These are phyloP conservation scores for Caranx ignobilis DNA, from an alignment of 2,113 vertebrate genomes.

Conservation along the genomic window DNA sequence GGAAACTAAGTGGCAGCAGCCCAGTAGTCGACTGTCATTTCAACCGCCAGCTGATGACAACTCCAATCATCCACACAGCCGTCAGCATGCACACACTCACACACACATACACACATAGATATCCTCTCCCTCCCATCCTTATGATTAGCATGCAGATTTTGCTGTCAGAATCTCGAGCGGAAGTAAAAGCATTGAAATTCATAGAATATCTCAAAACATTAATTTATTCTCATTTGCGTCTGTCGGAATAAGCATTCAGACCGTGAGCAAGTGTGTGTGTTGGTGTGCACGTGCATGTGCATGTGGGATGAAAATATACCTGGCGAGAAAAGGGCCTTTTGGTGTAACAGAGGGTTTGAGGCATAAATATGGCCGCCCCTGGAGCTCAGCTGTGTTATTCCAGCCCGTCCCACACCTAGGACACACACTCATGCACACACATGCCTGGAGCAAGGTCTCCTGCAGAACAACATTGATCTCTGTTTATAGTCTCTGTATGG, in stretches of 20 bases:
- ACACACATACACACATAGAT: slow-evolving; percentile 6
- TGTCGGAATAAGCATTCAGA: slow-evolving; percentile 43
- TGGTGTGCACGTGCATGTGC: slow-evolving; percentile 12
- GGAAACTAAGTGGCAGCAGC: slow-evolving; percentile 80
- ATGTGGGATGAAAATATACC: slow-evolving; percentile 60
- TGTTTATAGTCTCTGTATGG: slow-evolving; percentile 80
- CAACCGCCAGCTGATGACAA: slow-evolving; percentile 77
- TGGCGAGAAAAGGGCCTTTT: slow-evolving; percentile 53
- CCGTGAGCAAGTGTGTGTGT: slow-evolving; percentile 2
- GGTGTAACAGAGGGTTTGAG: slow-evolving; percentile 54
- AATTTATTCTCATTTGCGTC: slow-evolving; percentile 66
- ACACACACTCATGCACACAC: slow-evolving; percentile 57
- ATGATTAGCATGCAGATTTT: slow-evolving; percentile 77
- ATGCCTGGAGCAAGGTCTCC: slow-evolving; percentile 76
- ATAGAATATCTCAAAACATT: slow-evolving; percentile 68
- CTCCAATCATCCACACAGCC: slow-evolving; percentile 72
- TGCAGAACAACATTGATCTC: slow-evolving; percentile 76
- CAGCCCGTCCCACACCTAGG: slow-evolving; percentile 69
- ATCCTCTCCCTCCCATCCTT: slow-evolving; percentile 37
- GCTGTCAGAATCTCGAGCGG: slow-evolving; percentile 64
- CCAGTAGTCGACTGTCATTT: slow-evolving; percentile 78
- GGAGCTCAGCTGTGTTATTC: slow-evolving; percentile 80
- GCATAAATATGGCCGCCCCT: slow-evolving; percentile 71
- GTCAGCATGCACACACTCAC: slow-evolving; percentile 28
- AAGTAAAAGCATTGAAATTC: slow-evolving; percentile 76